Evolutionary conservation across 2,888 invertebrate species (phyloP).

Genomic region (Lumbricus terrestris): DNA sequence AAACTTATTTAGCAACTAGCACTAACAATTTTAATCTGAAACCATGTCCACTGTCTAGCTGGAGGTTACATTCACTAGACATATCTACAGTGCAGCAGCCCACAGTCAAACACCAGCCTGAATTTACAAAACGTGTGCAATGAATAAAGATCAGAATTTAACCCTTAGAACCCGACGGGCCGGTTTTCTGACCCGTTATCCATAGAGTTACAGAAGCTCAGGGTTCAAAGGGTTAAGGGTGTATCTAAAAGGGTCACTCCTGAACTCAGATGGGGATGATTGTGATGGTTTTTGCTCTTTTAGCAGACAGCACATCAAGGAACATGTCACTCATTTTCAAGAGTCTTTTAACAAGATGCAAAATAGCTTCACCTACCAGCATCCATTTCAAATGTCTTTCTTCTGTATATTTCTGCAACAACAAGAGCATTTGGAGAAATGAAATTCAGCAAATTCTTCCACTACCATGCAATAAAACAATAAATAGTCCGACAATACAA

Average conservation of each 20-base stretch:
- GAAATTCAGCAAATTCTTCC: background rate
- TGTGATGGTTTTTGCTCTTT: background rate
- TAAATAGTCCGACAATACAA: background rate
- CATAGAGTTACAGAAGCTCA: background rate
- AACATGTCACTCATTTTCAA: background rate
- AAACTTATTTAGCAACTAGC: background rate
- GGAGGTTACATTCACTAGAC: background rate
- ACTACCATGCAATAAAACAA: background rate
- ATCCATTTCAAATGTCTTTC: background rate
- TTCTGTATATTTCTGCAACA: background rate
- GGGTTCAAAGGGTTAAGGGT: background rate
- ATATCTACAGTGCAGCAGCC: too few relatives aligned
- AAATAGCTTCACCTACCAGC: background rate
- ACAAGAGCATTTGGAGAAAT: background rate
- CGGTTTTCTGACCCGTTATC: too few relatives aligned
- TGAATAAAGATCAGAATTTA: too few relatives aligned
- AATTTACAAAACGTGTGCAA: too few relatives aligned
- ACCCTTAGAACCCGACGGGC: too few relatives aligned
- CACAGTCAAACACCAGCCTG: too few relatives aligned
- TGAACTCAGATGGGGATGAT: background rate
- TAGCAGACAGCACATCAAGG: background rate
- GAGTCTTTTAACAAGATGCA: background rate
- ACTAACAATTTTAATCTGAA: too few relatives aligned
- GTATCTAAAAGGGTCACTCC: background rate
- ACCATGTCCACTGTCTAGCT: background rate